Conservation (phyloP, 2,113 vertebrate species). For the Siniperca chuatsi region DNA sequence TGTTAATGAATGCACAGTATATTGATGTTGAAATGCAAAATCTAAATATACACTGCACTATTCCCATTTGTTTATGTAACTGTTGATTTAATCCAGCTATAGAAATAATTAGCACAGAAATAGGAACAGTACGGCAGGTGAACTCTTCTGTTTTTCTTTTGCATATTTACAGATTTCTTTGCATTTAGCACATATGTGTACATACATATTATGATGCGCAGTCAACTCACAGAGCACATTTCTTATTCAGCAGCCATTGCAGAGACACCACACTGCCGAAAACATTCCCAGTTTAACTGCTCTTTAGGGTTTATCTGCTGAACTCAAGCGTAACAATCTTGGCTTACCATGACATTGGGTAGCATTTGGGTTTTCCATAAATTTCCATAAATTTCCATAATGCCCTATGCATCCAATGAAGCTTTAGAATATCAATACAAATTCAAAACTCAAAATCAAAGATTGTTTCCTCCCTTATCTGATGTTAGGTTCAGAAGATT, state of each 20-base stretch:
- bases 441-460: background rate
- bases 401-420: background rate
- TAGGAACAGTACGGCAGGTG: background rate
- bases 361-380: slow-evolving; percentile 45
- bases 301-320: slow-evolving; percentile 28
- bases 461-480: background rate
- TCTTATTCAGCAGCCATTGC: background rate
- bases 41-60: background rate
- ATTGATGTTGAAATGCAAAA: background rate
- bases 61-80: background rate
- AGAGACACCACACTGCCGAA: background rate
- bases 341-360: slow-evolving; percentile 21
- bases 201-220: background rate
- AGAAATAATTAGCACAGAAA: background rate
- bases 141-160: background rate
- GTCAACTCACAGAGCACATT: background rate
- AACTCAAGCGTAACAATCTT: slow-evolving; percentile 15
- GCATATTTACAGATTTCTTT: slow-evolving; percentile 20
- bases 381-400: slow-evolving; percentile 57
- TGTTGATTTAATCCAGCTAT: background rate
- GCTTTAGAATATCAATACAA: slow-evolving; percentile 5
- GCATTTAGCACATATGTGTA: background rate
- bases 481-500: background rate
- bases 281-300: background rate
- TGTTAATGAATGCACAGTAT: background rate